Evolutionary conservation across 2,888 invertebrate species (phyloP).

Genomic region (Andrena dorsata): DNA sequence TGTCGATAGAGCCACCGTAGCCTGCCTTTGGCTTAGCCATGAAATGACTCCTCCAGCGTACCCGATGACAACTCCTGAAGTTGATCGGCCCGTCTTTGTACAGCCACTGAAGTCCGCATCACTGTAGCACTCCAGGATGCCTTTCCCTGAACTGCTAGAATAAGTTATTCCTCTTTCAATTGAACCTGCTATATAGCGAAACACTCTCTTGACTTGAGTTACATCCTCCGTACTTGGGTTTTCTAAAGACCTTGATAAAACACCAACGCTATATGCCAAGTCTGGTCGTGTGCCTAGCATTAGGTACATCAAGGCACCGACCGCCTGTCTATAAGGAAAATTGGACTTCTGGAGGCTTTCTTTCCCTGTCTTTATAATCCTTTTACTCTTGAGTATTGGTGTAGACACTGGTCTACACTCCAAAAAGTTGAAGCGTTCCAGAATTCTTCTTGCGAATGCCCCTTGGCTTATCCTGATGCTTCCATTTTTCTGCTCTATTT

Average conservation of each 20-base stretch:
- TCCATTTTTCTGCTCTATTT: too few relatives aligned
- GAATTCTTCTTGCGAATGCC: too few relatives aligned
- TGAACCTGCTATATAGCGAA: slow-evolving; percentile 3
- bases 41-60: not conserved
- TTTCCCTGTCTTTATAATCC: not conserved
- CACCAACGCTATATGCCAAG: slow-evolving; percentile 52
- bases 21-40: slow-evolving; percentile 2
- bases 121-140: not conserved
- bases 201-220: slow-evolving; percentile 2
- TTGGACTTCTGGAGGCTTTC: not conserved
- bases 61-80: not conserved
- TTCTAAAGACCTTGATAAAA: slow-evolving; percentile 50
- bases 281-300: slow-evolving; percentile 35
- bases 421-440: too few relatives aligned
- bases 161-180: not conserved
- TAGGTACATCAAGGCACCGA: slow-evolving; percentile 4
- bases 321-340: not conserved
- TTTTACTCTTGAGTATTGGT: not conserved
- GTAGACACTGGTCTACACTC: too few relatives aligned
- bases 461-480: too few relatives aligned
- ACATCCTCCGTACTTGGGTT: not conserved
- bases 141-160: not conserved
- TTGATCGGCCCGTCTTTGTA: not conserved
- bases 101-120: slow-evolving; percentile 4
- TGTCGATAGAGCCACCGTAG: slow-evolving; percentile 12